Conservation (phyloP, 2,888 invertebrate genomes). For the Thumatha senex region DNA sequence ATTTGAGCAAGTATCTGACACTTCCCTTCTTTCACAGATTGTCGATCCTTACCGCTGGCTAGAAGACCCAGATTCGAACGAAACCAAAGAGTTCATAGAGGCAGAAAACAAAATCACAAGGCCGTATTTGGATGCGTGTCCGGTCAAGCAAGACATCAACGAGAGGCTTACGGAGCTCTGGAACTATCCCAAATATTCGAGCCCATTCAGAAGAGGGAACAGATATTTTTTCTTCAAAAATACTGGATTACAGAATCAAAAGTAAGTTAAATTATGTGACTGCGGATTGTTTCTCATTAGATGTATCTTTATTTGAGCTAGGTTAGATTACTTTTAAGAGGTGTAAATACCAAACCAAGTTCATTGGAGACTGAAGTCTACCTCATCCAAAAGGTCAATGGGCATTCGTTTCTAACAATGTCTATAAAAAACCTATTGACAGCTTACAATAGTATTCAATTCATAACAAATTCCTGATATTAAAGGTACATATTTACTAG, state of each 20-base stretch:
- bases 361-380: too few relatives aligned
- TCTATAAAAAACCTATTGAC: too few relatives aligned
- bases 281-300: too few relatives aligned
- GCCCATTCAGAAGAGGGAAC: slow-evolving; percentile 91
- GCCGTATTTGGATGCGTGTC: slow-evolving; percentile 92
- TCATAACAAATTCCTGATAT: too few relatives aligned
- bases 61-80: slow-evolving; percentile 96
- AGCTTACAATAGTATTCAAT: too few relatives aligned
- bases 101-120: slow-evolving; percentile 94
- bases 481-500: too few relatives aligned
- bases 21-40: slow-evolving; percentile 79
- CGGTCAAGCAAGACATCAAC: slow-evolving; percentile 88
- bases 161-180: slow-evolving; percentile 93
- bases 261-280: slow-evolving; percentile 78
- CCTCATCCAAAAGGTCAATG: too few relatives aligned
- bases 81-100: slow-evolving; percentile 95
- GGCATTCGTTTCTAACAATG: too few relatives aligned
- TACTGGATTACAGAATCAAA: slow-evolving; percentile 98
- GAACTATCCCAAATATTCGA: slow-evolving; percentile 98
- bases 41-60: slow-evolving; percentile 97
- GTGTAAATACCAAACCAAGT: too few relatives aligned
- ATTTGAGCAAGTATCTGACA: neutral
- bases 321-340: too few relatives aligned
- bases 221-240: slow-evolving; percentile 97
- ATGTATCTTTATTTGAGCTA: too few relatives aligned